Evolutionary conservation across 1,140 invertebrate species (phyloP).

Genomic region (Chionoecetes opilio): DNA sequence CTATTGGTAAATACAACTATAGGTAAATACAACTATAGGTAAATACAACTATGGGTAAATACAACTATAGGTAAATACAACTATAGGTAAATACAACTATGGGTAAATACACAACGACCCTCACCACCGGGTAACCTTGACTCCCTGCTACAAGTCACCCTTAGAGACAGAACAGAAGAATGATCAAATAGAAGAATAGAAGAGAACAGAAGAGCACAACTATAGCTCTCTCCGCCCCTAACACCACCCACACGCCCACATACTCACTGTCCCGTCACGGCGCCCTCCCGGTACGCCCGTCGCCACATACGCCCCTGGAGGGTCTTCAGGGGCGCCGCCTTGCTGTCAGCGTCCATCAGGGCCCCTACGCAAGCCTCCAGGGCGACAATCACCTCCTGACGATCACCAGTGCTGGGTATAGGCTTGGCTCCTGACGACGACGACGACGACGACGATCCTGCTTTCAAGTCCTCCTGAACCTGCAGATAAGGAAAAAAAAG

Average conservation of each 20-base stretch:
- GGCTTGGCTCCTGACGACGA: not conserved
- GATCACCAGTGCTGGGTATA: slow-evolving; percentile 81
- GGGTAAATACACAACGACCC: too few relatives aligned
- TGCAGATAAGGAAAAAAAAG: not conserved
- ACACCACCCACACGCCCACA: not conserved
- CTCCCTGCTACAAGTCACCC: not conserved
- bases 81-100: too few relatives aligned
- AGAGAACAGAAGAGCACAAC: too few relatives aligned
- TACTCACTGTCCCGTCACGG: slow-evolving; percentile 95
- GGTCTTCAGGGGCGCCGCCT: slow-evolving; percentile 91
- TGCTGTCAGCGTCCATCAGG: slow-evolving; percentile 91
- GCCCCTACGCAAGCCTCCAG: slow-evolving; percentile 83
- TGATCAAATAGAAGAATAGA: too few relatives aligned
- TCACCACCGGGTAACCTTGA: not conserved
- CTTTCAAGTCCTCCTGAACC: slow-evolving; percentile 40
- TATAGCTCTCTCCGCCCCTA: too few relatives aligned
- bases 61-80: too few relatives aligned
- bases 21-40: too few relatives aligned
- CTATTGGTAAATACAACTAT: too few relatives aligned
- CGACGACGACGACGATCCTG: not conserved
- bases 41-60: too few relatives aligned
- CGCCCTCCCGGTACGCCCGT: slow-evolving; percentile 90
- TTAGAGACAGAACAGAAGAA: not conserved
- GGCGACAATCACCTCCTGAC: slow-evolving; percentile 82
- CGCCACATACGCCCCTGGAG: slow-evolving; percentile 95